Conservation (phyloP, 2,113 vertebrate genomes). For the Semicossyphus pulcher region DNA sequence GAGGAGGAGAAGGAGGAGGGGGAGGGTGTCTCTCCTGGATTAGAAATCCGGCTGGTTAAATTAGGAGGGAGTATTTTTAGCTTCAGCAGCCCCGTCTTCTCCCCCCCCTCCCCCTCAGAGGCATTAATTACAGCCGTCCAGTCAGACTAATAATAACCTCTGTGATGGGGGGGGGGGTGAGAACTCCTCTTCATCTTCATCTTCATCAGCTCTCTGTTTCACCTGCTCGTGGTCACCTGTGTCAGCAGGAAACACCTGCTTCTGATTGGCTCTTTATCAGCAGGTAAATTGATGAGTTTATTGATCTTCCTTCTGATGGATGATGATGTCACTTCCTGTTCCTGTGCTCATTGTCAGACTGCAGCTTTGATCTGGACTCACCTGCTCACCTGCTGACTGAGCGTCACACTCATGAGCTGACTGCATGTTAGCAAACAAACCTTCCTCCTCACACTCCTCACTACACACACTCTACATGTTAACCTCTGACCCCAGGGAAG, state of each 20-base stretch:
- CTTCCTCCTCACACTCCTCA: too few relatives aligned
- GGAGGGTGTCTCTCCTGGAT: conserved; percentile 23
- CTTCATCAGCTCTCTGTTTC: neutral
- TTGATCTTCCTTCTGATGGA: neutral
- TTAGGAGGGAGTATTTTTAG: conserved; percentile 52
- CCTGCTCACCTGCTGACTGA: neutral
- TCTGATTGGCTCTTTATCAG: neutral
- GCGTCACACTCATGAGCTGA: too few relatives aligned
- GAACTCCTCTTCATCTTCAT: neutral
- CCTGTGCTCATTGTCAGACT: too few relatives aligned
- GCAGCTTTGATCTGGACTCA: neutral
- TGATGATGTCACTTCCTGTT: too few relatives aligned
- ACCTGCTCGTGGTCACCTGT: neutral
- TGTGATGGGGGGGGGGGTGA: conserved; percentile 29
- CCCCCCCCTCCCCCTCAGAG: neutral
- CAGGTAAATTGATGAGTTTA: neutral
- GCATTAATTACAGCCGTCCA: conserved; percentile 73
- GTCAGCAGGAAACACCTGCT: neutral
- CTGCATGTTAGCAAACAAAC: too few relatives aligned
- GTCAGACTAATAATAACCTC: conserved; percentile 72
- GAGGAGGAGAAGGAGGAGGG: neutral
- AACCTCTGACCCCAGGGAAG: neutral
- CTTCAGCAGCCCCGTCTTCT: neutral
- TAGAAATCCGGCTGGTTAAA: conserved; percentile 47
- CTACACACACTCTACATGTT: too few relatives aligned